Conservation (phyloP, 2,888 invertebrate genomes). For the Netelia fuscicornis region DNA sequence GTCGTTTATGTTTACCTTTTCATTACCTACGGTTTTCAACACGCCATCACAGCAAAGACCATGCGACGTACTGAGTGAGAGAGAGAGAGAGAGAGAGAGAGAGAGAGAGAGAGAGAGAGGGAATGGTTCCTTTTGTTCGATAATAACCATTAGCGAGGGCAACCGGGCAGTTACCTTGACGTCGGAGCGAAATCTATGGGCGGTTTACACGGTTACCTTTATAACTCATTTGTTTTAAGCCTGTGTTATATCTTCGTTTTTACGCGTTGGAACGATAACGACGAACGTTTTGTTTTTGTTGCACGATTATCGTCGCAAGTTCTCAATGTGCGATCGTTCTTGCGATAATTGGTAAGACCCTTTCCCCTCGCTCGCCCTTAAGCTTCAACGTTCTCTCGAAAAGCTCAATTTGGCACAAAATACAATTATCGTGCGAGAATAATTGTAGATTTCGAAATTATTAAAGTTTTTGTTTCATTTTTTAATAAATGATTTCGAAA, state of each 20-base stretch:
- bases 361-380: too few relatives aligned
- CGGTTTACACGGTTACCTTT: slow-evolving; percentile 6
- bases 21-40: slow-evolving; percentile 66
- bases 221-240: slow-evolving; percentile 15
- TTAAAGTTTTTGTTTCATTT: too few relatives aligned
- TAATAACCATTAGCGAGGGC: slow-evolving; percentile 62
- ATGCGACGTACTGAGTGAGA: slow-evolving; percentile 13
- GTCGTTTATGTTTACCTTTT: slow-evolving; percentile 65
- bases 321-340: too few relatives aligned
- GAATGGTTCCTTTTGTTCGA: slow-evolving; percentile 65
- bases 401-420: too few relatives aligned
- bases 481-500: too few relatives aligned
- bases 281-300: not conserved
- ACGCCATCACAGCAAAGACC: slow-evolving; percentile 46
- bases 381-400: too few relatives aligned
- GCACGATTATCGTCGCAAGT: not conserved
- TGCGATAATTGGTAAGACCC: too few relatives aligned
- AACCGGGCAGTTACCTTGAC: slow-evolving; percentile 46
- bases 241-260: slow-evolving; percentile 26
- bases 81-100: slow-evolving; percentile 25
- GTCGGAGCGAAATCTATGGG: slow-evolving; percentile 2
- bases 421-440: too few relatives aligned
- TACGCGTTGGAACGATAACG: slow-evolving; percentile 6
- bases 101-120: not conserved
- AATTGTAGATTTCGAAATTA: too few relatives aligned